Evolutionary conservation across 2,113 vertebrate species (phyloP).

Genomic region (Pica pica): DNA sequence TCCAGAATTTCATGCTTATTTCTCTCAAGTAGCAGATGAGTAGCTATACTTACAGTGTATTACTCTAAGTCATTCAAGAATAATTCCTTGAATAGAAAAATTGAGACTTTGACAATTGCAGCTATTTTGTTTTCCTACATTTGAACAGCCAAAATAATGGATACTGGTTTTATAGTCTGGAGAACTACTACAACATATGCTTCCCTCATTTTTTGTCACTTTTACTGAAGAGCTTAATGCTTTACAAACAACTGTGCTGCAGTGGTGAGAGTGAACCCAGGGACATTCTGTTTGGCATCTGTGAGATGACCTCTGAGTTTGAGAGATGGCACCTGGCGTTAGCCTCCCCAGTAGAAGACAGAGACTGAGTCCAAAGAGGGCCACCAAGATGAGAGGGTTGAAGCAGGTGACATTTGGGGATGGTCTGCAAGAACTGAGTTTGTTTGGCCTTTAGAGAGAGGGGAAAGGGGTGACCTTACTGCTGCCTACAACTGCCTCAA

Average conservation of each 20-base stretch:
- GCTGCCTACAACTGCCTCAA: background rate
- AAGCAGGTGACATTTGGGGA: background rate
- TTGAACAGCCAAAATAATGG: background rate
- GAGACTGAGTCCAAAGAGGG: background rate
- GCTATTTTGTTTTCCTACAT: background rate
- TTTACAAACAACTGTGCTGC: background rate
- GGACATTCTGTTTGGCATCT: background rate
- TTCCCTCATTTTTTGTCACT: background rate
- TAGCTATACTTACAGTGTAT: background rate
- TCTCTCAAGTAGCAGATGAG: background rate
- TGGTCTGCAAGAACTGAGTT: background rate
- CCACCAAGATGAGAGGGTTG: background rate
- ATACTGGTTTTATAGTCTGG: background rate
- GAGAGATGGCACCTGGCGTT: background rate
- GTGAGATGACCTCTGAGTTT: background rate
- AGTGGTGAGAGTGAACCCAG: background rate
- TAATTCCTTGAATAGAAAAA: background rate
- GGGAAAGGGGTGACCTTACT: background rate
- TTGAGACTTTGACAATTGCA: background rate
- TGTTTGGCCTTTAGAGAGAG: background rate
- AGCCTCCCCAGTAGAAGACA: background rate
- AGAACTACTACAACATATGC: background rate
- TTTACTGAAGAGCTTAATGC: background rate
- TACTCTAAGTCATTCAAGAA: background rate
- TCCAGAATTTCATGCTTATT: background rate